Evolutionary conservation across 1,140 invertebrate genomes (phyloP), one percentile per base, ranked within the genome.

Genomic region (Caenorhabditis inopinata): DNA sequence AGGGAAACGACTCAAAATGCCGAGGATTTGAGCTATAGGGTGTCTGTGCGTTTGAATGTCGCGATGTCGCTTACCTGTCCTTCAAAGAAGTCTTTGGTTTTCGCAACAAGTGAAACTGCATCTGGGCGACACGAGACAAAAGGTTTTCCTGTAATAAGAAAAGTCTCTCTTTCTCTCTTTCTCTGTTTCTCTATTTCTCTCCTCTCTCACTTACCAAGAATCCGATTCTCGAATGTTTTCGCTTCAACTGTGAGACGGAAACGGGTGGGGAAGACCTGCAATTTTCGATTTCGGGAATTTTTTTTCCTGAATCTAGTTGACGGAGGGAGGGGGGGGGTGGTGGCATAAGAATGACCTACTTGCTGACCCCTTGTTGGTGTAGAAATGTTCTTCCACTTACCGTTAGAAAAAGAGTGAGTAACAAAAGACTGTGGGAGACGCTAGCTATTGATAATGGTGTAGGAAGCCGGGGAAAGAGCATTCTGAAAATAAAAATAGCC

Each of bases 221-320:
- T 68, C 3, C 58, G 58, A 68, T 68, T 68, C n/a, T 68, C 58
- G 58, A 68, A 68, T 42, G 58, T 68, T 68, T 68, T 68, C 58
- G 58, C 58, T 68, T 68, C 58, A 21, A 51, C 51, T 58, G 51
- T 32, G 12, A 7, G 29, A 3, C 18, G 27, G 3, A 4, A 2
- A 47, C 46, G 14, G 27, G 58, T 14, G 18, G n/a, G n/a, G 16
- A 21, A 68, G n/a, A 68, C 11, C n/a, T 38, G 58, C 2, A 68
- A 29, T 38, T 21, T 21, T 58, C 4, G 6, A 5, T 25, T 51
- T 25, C 27, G 23, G 18, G 0, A n/a, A n/a, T 51, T 51, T 25
- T 51, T 51, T 25, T n/a, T 16, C 7, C 16, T 6, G 7, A 48
- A 18, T 48, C 21, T n/a, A 6, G 11, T 12, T 1, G 42, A 45